These are phyloP conservation scores for Fukomys damarensis DNA, from an alignment of 2,113 vertebrate species.

Conservation along the genomic window DNA sequence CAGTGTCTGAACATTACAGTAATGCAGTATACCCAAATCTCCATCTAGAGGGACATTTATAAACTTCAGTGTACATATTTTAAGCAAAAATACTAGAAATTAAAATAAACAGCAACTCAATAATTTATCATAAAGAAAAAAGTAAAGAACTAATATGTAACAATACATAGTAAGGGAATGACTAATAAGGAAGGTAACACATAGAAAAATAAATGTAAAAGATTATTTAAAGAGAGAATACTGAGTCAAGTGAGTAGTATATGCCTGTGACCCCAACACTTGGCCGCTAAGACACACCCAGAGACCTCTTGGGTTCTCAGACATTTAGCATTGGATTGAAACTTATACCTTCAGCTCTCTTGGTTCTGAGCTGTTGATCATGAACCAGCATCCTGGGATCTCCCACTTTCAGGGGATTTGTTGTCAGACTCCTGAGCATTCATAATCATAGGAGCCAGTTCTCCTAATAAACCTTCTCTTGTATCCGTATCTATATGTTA, in stretches of 20 bases:
- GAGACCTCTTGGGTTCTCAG: neutral
- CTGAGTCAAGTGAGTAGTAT: neutral
- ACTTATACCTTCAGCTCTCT: neutral
- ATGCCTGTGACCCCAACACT: neutral
- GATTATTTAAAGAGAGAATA: neutral
- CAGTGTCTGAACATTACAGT: neutral
- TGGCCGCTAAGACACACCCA: neutral
- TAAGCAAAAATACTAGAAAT: slow-evolving; percentile 2
- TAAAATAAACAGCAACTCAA: neutral
- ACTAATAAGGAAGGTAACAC: neutral
- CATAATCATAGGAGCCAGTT: neutral
- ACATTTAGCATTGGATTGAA: neutral
- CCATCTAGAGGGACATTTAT: neutral
- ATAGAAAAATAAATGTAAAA: neutral
- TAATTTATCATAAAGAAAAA: slow-evolving; percentile 2
- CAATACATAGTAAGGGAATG: neutral
- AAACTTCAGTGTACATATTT: neutral
- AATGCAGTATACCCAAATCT: neutral
- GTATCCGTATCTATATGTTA: neutral
- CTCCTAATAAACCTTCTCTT: neutral
- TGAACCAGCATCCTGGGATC: neutral
- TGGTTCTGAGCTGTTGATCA: neutral
- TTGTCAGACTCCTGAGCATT: neutral
- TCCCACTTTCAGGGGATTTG: neutral
- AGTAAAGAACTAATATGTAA: neutral